Conservation (phyloP, 2,113 vertebrate species). For the Chionomys nivalis region DNA sequence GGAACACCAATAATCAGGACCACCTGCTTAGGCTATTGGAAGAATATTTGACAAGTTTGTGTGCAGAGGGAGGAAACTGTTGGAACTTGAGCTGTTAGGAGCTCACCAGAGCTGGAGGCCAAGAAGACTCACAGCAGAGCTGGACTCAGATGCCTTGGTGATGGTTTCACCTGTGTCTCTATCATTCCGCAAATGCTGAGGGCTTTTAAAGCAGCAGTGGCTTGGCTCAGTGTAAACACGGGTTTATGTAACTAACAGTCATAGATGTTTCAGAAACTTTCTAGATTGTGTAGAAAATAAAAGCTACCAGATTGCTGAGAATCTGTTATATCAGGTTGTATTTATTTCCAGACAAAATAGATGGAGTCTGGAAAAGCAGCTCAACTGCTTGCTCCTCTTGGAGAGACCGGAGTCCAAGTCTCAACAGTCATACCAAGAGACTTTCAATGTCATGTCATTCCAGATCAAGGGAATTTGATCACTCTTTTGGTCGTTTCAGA, state of each 20-base stretch:
- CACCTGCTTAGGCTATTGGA: accelerated
- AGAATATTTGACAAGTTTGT: background rate
- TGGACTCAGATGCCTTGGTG: accelerated
- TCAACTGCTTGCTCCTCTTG: background rate
- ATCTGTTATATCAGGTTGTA: background rate
- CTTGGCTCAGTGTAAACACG: background rate
- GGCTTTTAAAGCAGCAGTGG: accelerated
- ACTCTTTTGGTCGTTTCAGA: background rate
- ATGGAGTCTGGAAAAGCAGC: background rate
- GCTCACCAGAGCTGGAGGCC: background rate
- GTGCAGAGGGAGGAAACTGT: accelerated
- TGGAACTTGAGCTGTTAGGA: accelerated
- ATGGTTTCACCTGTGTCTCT: background rate
- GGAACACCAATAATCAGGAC: accelerated
- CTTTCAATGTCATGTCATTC: background rate
- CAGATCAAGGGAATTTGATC: background rate
- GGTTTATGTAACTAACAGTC: background rate
- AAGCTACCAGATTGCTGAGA: background rate
- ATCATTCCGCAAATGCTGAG: background rate
- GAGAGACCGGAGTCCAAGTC: background rate
- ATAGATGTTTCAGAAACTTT: background rate
- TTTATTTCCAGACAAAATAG: background rate
- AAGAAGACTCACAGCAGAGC: too few relatives aligned
- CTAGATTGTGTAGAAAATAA: background rate
- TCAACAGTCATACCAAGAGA: background rate